Base-by-base conservation (phyloP, 2,113 vertebrate species). In the Zootoca vivipara region DNA sequence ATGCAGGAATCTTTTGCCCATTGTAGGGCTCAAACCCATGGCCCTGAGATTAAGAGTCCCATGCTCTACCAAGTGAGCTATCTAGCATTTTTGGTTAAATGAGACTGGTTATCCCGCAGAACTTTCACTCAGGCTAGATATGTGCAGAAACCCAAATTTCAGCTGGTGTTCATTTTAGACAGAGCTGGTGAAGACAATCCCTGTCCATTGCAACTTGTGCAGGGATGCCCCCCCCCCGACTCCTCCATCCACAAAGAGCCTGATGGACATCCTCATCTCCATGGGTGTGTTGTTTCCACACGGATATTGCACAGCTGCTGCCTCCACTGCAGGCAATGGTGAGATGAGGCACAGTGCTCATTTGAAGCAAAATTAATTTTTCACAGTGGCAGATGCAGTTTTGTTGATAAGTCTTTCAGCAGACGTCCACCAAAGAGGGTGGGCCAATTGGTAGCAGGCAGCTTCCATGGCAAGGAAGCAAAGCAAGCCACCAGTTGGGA, bases 401-500 rank as follows among this genome's bases (percentile, higher is more conserved):
- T 2, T 13, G 85, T 72, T 15, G 72, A 90, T 86, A 90, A n/a
- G n/a, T n/a, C n/a, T n/a, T n/a, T n/a, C n/a, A n/a, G 84, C 84
- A 78, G n/a, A 4, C 7, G 24, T 90, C 84, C 85, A 83, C 35
- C 33, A 52, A 16, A 35, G 42, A 72, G 62, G 82, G n/a, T 24
- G 74, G 82, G 65, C 85, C 74, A 7, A 24, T 52, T 1, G 12
- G 6, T 5, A 7, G n/a, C 1, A 16, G 24, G 10, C 1, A 13
- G 28, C 52, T 62, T 78, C 12, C 65, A 22, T 42, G 30, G 62
- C 28, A 3, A 24, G 64, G 2, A 77, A 26, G 62, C 75, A 87
- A 33, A 35, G 87, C 72, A 7, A 40, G 67, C 35, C 16, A 62
- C 30, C 35, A 13, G 28, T 75, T 33, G 5, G 1, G 1, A 2